Conservation (phyloP, 53 echinoderm and acorn worm genomes). For the Henricia sp. region DNA sequence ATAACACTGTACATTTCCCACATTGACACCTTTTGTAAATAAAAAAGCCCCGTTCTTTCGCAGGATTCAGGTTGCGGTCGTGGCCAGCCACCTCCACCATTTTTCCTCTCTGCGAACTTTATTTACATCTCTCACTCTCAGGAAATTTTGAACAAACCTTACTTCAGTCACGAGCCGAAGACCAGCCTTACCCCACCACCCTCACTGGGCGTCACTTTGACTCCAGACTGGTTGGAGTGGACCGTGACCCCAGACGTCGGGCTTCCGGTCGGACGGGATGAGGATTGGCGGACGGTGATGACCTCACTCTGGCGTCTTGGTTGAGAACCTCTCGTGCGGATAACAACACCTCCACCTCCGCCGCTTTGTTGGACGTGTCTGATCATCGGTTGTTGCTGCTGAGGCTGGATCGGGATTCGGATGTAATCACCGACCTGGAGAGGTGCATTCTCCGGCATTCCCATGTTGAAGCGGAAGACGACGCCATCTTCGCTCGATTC, state of each 20-base stretch:
- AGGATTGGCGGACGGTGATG: slow-evolving; percentile 16
- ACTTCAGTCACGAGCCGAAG: slow-evolving; percentile 39
- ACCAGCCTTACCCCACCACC: slow-evolving; percentile 42
- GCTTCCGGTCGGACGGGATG: neutral
- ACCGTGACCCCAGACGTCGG: slow-evolving; percentile 31
- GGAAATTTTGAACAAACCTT: neutral
- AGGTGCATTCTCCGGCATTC: slow-evolving; percentile 44
- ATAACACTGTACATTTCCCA: no score
- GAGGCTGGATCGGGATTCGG: slow-evolving; percentile 51
- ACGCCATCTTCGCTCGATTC: slow-evolving; percentile 37
- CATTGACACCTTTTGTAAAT: no score
- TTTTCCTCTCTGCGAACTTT: neutral
- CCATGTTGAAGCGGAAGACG: slow-evolving; percentile 63
- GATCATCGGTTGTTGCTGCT: slow-evolving; percentile 13
- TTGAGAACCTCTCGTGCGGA: slow-evolving; percentile 32
- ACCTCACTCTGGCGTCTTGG: slow-evolving; percentile 38
- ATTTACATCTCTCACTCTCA: neutral
- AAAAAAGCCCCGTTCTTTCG: no score
- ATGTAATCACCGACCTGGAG: slow-evolving; percentile 63
- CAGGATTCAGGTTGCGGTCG: no score
- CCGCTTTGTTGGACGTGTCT: neutral
- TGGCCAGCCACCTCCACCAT: no score
- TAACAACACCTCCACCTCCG: slow-evolving; percentile 35
- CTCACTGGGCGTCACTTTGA: slow-evolving; percentile 38
- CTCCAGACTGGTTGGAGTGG: slow-evolving; percentile 40